phyloP scores from a whole-genome alignment of 2,113 vertebrate genomes.

The Menidia beryllina region DNA sequence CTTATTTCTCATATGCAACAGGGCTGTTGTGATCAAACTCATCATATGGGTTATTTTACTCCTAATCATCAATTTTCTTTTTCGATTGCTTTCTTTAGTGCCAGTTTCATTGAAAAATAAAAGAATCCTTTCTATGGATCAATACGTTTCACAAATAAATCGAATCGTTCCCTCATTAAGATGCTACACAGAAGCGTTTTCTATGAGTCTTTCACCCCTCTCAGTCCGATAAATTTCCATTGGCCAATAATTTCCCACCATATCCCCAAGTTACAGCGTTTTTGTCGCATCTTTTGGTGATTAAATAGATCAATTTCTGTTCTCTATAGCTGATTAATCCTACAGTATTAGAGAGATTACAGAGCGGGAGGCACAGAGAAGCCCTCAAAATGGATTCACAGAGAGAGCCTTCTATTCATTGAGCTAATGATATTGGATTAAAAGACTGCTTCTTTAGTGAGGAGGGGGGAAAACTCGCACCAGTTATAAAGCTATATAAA shows the following conservation, averaged over 20 bases:
- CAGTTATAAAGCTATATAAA: slow-evolving; percentile 19
- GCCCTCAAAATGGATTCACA: slow-evolving; percentile 74
- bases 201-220: slow-evolving; percentile 14
- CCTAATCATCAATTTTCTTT: slow-evolving; percentile 46
- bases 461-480: slow-evolving; percentile 52
- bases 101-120: slow-evolving; percentile 36
- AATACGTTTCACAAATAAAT: slow-evolving; percentile 43
- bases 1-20: slow-evolving; percentile 32
- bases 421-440: slow-evolving; percentile 78
- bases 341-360: slow-evolving; percentile 74
- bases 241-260: slow-evolving; percentile 72
- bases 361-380: slow-evolving; percentile 53
- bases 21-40: slow-evolving; percentile 29
- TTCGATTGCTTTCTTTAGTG: slow-evolving; percentile 16
- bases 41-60: slow-evolving; percentile 26
- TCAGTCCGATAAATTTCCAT: slow-evolving; percentile 66
- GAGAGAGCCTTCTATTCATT: slow-evolving; percentile 68
- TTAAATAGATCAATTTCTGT: slow-evolving; percentile 80
- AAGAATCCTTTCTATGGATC: slow-evolving; percentile 20
- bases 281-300: slow-evolving; percentile 76
- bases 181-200: slow-evolving; percentile 29
- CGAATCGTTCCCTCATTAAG: slow-evolving; percentile 64
- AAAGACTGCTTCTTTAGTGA: slow-evolving; percentile 34
- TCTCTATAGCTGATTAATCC: slow-evolving; percentile 79
- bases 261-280: slow-evolving; percentile 58